Percentiles rank a stretch among this genome's conserved stretches.
Conservation (phyloP, 1,140 invertebrate species). For the Melitaea cinxia region DNA sequence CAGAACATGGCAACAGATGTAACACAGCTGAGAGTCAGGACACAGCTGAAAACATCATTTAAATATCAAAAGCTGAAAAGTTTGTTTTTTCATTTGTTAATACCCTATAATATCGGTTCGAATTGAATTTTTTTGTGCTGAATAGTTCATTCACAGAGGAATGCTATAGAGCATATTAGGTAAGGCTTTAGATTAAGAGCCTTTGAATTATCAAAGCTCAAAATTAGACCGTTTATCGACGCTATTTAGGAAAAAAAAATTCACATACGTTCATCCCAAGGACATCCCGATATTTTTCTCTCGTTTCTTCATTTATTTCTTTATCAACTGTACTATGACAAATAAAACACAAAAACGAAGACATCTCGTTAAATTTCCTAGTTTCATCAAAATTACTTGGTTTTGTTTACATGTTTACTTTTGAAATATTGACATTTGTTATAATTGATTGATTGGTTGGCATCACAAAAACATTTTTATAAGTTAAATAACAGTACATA, state of each 20-base stretch:
- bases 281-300: constrained; percentile 69
- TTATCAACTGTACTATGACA: constrained; percentile 59
- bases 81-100: neutral
- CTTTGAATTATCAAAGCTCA: too few species aligned
- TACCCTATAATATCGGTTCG: too few species aligned
- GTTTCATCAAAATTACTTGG: neutral
- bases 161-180: too few species aligned
- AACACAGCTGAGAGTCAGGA: constrained; percentile 61
- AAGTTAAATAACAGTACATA: too few species aligned
- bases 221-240: too few species aligned
- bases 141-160: too few species aligned
- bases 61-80: neutral
- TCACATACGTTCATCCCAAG: constrained; percentile 59
- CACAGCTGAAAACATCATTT: constrained; percentile 50
- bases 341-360: constrained; percentile 68
- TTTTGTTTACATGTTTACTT: neutral
- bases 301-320: constrained; percentile 57
- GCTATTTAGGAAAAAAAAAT: neutral
- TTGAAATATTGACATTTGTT: too few species aligned
- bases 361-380: constrained; percentile 41
- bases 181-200: too few species aligned
- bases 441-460: too few species aligned
- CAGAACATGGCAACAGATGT: constrained; percentile 63
- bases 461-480: too few species aligned
- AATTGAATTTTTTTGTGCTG: too few species aligned